Conservation (phyloP, 2,888 invertebrate species). For the Clivina fossor region DNA sequence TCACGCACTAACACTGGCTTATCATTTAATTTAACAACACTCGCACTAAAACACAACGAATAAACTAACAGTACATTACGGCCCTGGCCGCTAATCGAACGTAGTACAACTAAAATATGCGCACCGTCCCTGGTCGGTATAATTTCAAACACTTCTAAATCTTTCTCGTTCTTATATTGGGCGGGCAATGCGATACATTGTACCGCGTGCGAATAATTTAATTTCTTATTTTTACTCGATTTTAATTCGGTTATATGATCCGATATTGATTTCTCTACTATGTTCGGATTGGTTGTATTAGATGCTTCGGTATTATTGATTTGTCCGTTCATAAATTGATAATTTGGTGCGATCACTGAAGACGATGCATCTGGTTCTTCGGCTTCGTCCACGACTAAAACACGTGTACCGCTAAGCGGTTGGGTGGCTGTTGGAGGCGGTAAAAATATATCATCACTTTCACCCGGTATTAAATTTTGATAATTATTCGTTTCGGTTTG, state of each 20-base stretch:
- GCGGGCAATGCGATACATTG: conserved; percentile 62
- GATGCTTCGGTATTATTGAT: conserved; percentile 31
- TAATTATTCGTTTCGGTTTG: conserved; percentile 41
- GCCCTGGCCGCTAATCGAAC: conserved; percentile 43
- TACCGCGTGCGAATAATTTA: conserved; percentile 56
- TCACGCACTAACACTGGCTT: conserved; percentile 64
- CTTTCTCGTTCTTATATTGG: conserved; percentile 54
- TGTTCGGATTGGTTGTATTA: conserved; percentile 9
- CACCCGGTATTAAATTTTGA: conserved; percentile 52
- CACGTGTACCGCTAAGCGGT: conserved; percentile 45
- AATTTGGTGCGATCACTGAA: conserved; percentile 44
- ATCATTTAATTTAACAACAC: conserved; percentile 59
- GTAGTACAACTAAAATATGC: conserved; percentile 65
- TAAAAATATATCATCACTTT: conserved; percentile 51
- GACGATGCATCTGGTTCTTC: conserved; percentile 47
- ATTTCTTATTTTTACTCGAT: conserved; percentile 48
- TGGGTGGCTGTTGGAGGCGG: conserved; percentile 46
- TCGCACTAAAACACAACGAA: conserved; percentile 56
- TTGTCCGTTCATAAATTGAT: conserved; percentile 47
- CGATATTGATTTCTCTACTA: conserved; percentile 49
- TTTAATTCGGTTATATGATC: conserved; percentile 53
- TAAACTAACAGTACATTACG: conserved; percentile 59
- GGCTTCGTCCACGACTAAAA: conserved; percentile 46
- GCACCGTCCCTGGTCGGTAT: conserved; percentile 69
- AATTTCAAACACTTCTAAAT: conserved; percentile 63